Evolutionary conservation across 1,140 invertebrate genomes (phyloP).

Genomic region (Linepithema humile): DNA sequence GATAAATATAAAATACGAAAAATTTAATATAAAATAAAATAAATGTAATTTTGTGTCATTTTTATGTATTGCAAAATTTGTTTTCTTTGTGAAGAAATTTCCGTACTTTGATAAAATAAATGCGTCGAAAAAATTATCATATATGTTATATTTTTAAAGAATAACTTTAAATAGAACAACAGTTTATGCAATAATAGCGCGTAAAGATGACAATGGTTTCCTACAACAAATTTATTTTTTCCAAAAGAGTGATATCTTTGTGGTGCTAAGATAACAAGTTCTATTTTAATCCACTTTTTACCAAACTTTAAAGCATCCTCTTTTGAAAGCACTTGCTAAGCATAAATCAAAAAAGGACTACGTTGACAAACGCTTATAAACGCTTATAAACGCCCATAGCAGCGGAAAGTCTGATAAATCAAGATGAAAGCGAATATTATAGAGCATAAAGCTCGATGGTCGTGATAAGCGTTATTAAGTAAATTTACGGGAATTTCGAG

Average conservation of each 20-base stretch:
- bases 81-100: not conserved
- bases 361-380: not conserved
- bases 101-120: too few species aligned
- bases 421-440: constrained; percentile 24
- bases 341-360: constrained; percentile 10
- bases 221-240: not conserved
- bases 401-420: constrained; percentile 41
- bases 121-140: too few species aligned
- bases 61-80: not conserved
- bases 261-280: too few species aligned
- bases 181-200: not conserved
- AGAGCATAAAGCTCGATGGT: constrained; percentile 12
- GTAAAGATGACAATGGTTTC: not conserved
- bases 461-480: constrained; percentile 47
- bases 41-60: not conserved
- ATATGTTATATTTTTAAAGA: not conserved
- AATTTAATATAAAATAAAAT: not conserved
- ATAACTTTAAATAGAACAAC: not conserved
- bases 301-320: not conserved
- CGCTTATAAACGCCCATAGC: constrained; percentile 27
- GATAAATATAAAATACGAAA: not conserved
- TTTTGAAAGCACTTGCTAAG: constrained; percentile 14
- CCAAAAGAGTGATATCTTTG: too few species aligned
- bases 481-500: constrained; percentile 29
- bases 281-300: not conserved